Evolutionary conservation across 2,113 vertebrate species (phyloP), one percentile per base, ranked within the genome.

Genomic region (Drymodes brunneopygia): DNA sequence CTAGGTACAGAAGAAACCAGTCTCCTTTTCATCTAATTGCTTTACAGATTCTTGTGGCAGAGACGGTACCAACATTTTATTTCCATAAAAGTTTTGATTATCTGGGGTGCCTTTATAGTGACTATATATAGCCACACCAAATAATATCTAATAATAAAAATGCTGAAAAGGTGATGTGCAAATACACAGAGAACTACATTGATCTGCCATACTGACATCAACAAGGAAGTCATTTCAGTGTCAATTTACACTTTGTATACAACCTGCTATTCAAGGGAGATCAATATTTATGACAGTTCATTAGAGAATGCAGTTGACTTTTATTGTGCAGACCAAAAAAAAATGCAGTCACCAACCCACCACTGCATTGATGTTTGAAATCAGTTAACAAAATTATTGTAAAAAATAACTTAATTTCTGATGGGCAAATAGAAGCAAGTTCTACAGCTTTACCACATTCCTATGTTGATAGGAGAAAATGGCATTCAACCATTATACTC

Each of bases 401-500:
- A 96, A 97, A 97, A 97, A 97, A 97, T 86, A 97, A 97, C 91
- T 96, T 96, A 78, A 95, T 92, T 94, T 96, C 94, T 81, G 54
- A 88, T 93, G 73, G 97, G 91, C 71, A 92, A 94, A 95, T 83
- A 78, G 86, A 84, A 98, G 91, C 79, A 93, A 66, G 50, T 77
- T 80, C 81, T 92, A 97, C 81, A 91, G 79, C 58, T 48, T 85
- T 95, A 42, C 60, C 54, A 53, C 6, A 10, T 67, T 83, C 38
- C 80, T 70, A 69, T 67, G 31, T 72, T 80, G 61, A 56, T 48
- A 87, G n/a, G 14, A 64, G 62, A 93, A 81, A 81, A 73, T 11
- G 6, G 51, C 62, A 92, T 38, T 73, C 85, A 83, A 84, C 67
- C 67, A 71, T 48, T 89, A 44, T 18, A 93, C 56, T 89, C 81